These are phyloP conservation scores for Calyptommatus sinebrachiatus DNA, from an alignment of 2,113 vertebrate species.

Conservation along the genomic window DNA sequence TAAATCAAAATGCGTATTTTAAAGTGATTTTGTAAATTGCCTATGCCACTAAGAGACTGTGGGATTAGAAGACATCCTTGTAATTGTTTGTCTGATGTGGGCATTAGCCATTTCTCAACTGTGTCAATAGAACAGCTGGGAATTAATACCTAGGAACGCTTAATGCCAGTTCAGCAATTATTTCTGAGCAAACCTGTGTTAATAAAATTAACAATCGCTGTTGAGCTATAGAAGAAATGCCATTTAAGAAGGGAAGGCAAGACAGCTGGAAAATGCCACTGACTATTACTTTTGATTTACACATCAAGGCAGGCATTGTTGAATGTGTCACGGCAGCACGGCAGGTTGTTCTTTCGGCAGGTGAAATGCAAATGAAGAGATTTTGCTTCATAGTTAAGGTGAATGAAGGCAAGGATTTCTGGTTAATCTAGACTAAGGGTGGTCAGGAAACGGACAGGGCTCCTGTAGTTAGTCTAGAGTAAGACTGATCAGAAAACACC, in stretches of 20 bases:
- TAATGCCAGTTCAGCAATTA: conserved; percentile 17
- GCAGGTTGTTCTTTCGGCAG: background rate
- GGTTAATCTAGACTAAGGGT: too few species aligned
- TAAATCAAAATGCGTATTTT: conserved; percentile 37
- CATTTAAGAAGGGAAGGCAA: background rate
- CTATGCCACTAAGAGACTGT: background rate
- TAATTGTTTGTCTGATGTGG: conserved; percentile 50
- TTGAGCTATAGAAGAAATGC: conserved; percentile 1
- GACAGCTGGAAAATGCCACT: background rate
- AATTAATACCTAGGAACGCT: conserved; percentile 31
- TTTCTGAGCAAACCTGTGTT: background rate
- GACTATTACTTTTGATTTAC: conserved; percentile 15
- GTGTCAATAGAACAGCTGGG: conserved; percentile 41
- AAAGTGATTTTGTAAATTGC: conserved; percentile 40
- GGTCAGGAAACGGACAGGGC: too few species aligned
- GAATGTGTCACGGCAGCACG: background rate
- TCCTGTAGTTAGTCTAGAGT: too few species aligned
- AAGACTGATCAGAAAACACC: too few species aligned
- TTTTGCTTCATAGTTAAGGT: background rate
- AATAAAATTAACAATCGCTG: conserved; percentile 27
- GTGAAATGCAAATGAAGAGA: background rate
- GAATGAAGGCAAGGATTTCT: background rate
- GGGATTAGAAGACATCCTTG: conserved; percentile 45
- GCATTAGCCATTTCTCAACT: conserved; percentile 33
- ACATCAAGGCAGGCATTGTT: background rate